Percentiles rank a stretch among this genome's conserved stretches.
phyloP scores from a whole-genome alignment of 2,113 vertebrate species.

The Macquaria australasica region DNA sequence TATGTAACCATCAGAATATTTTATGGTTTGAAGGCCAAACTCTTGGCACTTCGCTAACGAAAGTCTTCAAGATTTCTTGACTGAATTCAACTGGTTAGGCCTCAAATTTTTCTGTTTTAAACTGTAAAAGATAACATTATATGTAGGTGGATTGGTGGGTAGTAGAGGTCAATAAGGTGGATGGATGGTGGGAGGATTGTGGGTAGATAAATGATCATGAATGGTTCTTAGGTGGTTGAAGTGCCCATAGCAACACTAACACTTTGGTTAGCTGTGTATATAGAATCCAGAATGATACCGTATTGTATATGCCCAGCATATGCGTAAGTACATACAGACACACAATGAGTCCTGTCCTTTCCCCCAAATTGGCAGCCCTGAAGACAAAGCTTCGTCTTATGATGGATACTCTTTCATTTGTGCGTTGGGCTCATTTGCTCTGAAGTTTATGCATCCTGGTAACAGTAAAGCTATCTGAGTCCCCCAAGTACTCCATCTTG shows the following conservation, averaged over 20 bases:
- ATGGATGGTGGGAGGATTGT: not conserved
- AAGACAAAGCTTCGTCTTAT: slow-evolving; percentile 64
- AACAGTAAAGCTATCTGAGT: slow-evolving; percentile 71
- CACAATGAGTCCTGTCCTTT: slow-evolving; percentile 22
- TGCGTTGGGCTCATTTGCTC: slow-evolving; percentile 64
- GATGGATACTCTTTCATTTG: slow-evolving; percentile 65
- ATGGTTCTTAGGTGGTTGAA: slow-evolving; percentile 6
- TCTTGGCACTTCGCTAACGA: not conserved
- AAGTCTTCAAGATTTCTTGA: not conserved
- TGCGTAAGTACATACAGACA: slow-evolving; percentile 28
- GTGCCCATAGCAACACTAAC: slow-evolving; percentile 13
- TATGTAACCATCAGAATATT: slow-evolving; percentile 12
- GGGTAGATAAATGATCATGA: not conserved
- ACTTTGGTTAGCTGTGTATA: slow-evolving; percentile 1
- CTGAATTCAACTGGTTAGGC: not conserved
- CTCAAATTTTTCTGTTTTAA: not conserved
- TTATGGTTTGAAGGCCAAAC: not conserved
- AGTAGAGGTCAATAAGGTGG: not conserved
- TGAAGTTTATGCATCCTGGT: slow-evolving; percentile 71
- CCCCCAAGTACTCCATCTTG: slow-evolving; percentile 67
- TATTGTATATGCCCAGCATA: slow-evolving; percentile 15
- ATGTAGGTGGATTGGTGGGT: not conserved
- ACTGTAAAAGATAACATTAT: not conserved
- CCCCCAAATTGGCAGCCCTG: slow-evolving; percentile 39
- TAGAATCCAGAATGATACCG: not conserved